Percentiles rank a stretch among this genome's conserved stretches.
These are phyloP conservation scores for Ashinkailepas kermadecensis DNA, from an alignment of 2,888 invertebrate species.

Conservation along the genomic window DNA sequence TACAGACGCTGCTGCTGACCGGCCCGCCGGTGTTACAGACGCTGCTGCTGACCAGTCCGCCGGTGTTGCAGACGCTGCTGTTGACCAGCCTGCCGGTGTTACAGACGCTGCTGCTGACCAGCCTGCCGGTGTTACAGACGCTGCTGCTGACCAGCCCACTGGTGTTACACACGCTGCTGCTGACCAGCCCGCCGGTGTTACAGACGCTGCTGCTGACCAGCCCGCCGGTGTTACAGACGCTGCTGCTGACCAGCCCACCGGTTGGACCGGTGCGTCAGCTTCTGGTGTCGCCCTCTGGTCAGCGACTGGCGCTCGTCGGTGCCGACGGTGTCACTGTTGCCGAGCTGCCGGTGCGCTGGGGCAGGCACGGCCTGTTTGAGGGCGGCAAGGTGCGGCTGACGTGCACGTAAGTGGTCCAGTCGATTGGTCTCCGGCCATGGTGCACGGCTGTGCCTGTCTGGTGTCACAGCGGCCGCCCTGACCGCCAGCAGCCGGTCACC, in stretches of 20 bases:
- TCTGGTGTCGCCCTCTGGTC: slow-evolving; percentile 56
- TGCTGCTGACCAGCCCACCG: slow-evolving; percentile 60
- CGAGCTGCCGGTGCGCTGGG: slow-evolving; percentile 64
- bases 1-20: slow-evolving; percentile 61
- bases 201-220: no score
- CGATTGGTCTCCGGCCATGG: no score
- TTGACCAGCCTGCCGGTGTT: slow-evolving; percentile 56
- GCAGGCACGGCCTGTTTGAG: slow-evolving; percentile 58
- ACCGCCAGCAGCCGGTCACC: no score
- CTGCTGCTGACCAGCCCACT: no score
- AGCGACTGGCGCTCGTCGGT: slow-evolving; percentile 61
- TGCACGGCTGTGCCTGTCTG: no score
- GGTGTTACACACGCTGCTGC: no score
- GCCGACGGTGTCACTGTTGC: slow-evolving; percentile 59
- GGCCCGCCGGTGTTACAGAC: slow-evolving; percentile 60
- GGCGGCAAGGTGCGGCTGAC: slow-evolving; percentile 58
- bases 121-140: no score
- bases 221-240: slow-evolving; percentile 50
- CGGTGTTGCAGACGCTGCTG: slow-evolving; percentile 56
- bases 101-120: no score
- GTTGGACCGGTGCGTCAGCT: slow-evolving; percentile 61
- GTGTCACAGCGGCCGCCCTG: no score
- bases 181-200: no score
- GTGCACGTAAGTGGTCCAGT: slow-evolving; percentile 56
- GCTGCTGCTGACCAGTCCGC: no score